Evolutionary conservation across 2,888 invertebrate species (phyloP).

Genomic region (Zaprionus lineosus): DNA sequence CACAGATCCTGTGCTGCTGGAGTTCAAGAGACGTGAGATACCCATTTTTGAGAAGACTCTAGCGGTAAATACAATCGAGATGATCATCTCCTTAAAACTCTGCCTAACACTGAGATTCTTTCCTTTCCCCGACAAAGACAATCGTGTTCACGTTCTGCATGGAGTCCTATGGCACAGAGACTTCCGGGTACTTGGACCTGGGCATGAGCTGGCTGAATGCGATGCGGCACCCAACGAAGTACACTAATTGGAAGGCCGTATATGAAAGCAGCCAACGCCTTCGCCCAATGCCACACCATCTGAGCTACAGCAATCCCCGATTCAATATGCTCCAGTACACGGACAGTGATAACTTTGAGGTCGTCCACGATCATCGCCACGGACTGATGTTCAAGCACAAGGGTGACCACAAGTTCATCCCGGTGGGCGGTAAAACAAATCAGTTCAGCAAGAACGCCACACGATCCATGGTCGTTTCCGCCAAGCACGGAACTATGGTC

Average conservation of each 20-base stretch:
- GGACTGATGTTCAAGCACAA: slow-evolving; percentile 91
- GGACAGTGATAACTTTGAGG: slow-evolving; percentile 90
- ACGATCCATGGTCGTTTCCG: slow-evolving; percentile 86
- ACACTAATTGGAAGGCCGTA: slow-evolving; percentile 89
- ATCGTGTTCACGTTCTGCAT: slow-evolving; percentile 90
- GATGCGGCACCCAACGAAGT: slow-evolving; percentile 41
- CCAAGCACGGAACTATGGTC: slow-evolving; percentile 88
- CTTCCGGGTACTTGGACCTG: slow-evolving; percentile 94
- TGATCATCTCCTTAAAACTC: too few species aligned
- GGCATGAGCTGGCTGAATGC: slow-evolving; percentile 75
- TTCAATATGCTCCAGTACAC: slow-evolving; percentile 88
- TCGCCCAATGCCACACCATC: slow-evolving; percentile 87
- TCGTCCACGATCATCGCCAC: slow-evolving; percentile 88
- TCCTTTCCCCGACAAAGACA: slow-evolving; percentile 83
- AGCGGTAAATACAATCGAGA: too few species aligned
- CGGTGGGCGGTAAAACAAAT: slow-evolving; percentile 86
- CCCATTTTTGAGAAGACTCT: slow-evolving; percentile 89
- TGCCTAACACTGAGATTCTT: too few species aligned
- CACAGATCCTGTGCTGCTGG: slow-evolving; percentile 87
- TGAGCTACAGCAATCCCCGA: slow-evolving; percentile 89
- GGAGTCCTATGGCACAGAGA: slow-evolving; percentile 87
- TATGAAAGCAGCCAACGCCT: slow-evolving; percentile 87
- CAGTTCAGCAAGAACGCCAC: slow-evolving; percentile 88
- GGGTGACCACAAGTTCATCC: slow-evolving; percentile 90
- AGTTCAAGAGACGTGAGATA: slow-evolving; percentile 88